These are phyloP conservation scores for Archaeoteleia sp. DNA, from an alignment of 2,888 invertebrate genomes.

Conservation along the genomic window DNA sequence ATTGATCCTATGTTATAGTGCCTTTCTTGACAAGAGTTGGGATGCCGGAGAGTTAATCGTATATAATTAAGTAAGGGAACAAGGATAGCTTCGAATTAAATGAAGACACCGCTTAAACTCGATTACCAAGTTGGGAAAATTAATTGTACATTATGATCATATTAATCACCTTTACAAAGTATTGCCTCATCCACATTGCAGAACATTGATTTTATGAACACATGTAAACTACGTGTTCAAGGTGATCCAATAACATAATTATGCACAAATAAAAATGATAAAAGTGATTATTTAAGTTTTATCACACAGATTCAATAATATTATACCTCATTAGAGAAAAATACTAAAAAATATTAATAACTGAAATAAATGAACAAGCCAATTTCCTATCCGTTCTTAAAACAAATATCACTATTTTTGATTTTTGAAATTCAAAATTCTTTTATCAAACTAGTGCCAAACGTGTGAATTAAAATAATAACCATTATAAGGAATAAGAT, in stretches of 20 bases:
- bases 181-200: slow-evolving; percentile 58
- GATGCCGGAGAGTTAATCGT: slow-evolving; percentile 8
- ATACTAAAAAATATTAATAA: no score
- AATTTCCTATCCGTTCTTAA: background rate
- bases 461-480: no score
- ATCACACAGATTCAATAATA: no score
- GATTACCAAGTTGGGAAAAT: slow-evolving; percentile 48
- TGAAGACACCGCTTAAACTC: slow-evolving; percentile 56
- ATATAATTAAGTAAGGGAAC: slow-evolving; percentile 18
- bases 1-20: slow-evolving; percentile 7
- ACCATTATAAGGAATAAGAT: no score
- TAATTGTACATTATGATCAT: slow-evolving; percentile 44
- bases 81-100: slow-evolving; percentile 17
- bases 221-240: slow-evolving; percentile 52
- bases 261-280: background rate
- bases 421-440: no score
- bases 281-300: no score
- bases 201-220: slow-evolving; percentile 61
- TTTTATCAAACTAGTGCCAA: no score
- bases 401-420: no score
- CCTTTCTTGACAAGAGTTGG: background rate
- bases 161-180: slow-evolving; percentile 61
- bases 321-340: no score
- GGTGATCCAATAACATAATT: slow-evolving; percentile 57
- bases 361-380: no score